Evolutionary conservation across 1,140 invertebrate genomes (phyloP), one percentile per base, ranked within the genome.

Genomic region (Temnothorax nylanderi): DNA sequence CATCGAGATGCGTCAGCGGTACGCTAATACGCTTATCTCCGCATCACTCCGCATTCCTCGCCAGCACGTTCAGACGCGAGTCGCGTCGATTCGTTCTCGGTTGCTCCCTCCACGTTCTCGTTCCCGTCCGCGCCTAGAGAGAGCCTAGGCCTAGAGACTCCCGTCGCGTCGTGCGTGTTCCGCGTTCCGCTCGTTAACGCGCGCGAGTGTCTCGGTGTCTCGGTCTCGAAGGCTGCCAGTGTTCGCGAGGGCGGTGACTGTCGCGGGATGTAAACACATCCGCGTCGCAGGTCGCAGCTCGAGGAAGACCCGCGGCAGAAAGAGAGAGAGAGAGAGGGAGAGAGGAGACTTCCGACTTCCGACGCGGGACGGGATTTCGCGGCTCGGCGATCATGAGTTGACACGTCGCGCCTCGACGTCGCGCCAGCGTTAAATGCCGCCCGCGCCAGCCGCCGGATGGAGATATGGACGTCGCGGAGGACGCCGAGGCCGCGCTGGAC

Each of bases 401-500:
- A 82, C 64, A 81, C 65, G 41, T 71, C 49, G 62, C 16, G 3
- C 37, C 44, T 60, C 37, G 77, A 26, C 65, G 64, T 47, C 49
- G 47, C 49, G 41, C 18, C 37, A 44, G 64, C 34, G 56, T 51
- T 86, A 90, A 94, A 94, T 94, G 93, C 89, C 90, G 92, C 86
- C 88, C 84, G 56, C 10, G 21, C 13, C 21, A 75, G 88, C 85
- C 84, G 77, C 92, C 94, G 90, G 84, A 95, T 95, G 26, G 26
- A 1, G 26, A 26, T 26, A 26, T 26, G 95, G 95, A 95, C 92
- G 93, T 94, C 92, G 89, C 93, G 89, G 94, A 95, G 91, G 94
- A 94, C 89, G 91, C 88, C 89, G 94, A 95, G 86, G 94, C 91
- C 77, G 92, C 93, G 65, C 88, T 95, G 88, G 95, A 95, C 89